These are phyloP conservation scores for Craniophora ligustri DNA, from an alignment of 2,888 invertebrate species.

Conservation along the genomic window DNA sequence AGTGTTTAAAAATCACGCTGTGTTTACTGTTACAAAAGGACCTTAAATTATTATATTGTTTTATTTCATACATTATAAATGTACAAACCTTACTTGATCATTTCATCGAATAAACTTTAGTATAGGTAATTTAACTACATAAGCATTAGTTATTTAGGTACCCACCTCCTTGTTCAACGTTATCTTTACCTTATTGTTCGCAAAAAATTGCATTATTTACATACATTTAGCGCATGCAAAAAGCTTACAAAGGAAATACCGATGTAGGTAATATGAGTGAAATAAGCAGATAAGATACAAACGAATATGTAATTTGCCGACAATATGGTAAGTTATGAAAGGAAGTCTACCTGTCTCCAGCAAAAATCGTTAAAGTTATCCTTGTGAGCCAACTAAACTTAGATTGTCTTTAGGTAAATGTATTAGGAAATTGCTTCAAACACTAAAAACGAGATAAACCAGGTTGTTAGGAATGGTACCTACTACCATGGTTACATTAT, in stretches of 20 bases:
- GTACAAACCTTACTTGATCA: too few species aligned
- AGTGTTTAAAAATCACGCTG: too few species aligned
- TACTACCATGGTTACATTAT: too few species aligned
- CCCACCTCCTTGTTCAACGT: neutral
- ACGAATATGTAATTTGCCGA: constrained; percentile 47
- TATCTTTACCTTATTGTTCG: constrained; percentile 6
- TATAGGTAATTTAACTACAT: neutral
- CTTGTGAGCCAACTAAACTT: constrained; percentile 40
- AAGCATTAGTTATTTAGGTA: neutral
- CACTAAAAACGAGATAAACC: too few species aligned
- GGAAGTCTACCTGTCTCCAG: constrained; percentile 31
- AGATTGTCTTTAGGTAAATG: constrained; percentile 21
- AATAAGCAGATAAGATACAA: constrained; percentile 34
- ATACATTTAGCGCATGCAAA: constrained; percentile 46
- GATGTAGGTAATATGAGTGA: constrained; percentile 34
- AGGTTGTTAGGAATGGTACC: too few species aligned
- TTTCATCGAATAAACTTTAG: too few species aligned
- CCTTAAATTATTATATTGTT: too few species aligned
- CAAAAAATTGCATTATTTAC: constrained; percentile 21
- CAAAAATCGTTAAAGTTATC: constrained; percentile 33
- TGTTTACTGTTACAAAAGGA: too few species aligned
- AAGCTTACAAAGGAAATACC: constrained; percentile 36
- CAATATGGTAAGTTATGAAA: constrained; percentile 65
- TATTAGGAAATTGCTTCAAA: too few species aligned
- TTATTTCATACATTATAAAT: too few species aligned